Percentiles rank a stretch among this genome's conserved stretches.
phyloP scores from a whole-genome alignment of 2,113 vertebrate species.

The Uria lomvia region DNA sequence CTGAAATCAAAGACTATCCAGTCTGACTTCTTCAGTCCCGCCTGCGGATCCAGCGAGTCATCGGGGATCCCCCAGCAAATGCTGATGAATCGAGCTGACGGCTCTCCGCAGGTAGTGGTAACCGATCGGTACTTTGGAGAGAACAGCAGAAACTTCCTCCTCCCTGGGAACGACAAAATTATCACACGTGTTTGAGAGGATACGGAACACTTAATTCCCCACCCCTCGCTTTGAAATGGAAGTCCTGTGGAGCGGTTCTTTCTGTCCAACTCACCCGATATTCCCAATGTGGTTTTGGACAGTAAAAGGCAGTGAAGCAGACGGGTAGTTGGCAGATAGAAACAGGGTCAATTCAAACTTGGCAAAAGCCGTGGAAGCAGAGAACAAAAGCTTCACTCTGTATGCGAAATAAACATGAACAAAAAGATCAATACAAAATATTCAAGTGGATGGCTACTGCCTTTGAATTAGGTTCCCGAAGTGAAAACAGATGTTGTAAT shows the following conservation, averaged over 20 bases:
- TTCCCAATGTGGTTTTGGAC: conserved; percentile 66
- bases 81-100: conserved; percentile 58
- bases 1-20: background rate
- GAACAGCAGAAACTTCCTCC: conserved; percentile 59
- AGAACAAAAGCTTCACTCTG: conserved; percentile 77
- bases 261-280: conserved; percentile 66
- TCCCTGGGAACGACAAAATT: conserved; percentile 61
- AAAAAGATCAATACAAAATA: background rate
- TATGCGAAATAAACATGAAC: background rate
- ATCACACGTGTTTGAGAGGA: background rate
- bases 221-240: background rate
- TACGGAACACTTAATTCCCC: fast-evolving
- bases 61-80: conserved; percentile 50
- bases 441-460: background rate
- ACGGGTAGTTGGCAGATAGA: conserved; percentile 68
- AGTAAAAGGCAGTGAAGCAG: conserved; percentile 52
- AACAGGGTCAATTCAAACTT: conserved; percentile 75
- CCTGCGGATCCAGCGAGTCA: background rate
- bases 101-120: conserved; percentile 71
- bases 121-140: conserved; percentile 64
- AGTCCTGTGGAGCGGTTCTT: background rate
- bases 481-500: background rate
- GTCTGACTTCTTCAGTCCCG: background rate
- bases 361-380: conserved; percentile 61
- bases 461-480: background rate